Evolutionary conservation across 2,888 invertebrate genomes (phyloP), one percentile per base, ranked within the genome.

Genomic region (Melinaea marsaeus): DNA sequence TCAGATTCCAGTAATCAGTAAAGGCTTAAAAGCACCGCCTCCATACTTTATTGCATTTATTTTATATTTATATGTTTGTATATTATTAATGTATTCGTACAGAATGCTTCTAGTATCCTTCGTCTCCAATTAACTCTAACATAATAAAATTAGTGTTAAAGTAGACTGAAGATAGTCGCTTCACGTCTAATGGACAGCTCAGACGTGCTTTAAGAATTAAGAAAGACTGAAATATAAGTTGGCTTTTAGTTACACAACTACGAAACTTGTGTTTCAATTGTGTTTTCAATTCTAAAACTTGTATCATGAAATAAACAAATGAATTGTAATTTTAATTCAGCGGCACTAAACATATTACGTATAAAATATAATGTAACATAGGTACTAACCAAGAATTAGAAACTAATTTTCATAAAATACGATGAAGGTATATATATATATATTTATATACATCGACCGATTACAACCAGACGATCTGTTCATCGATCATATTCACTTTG

Each of bases 401-500:
- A 32, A 11, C n/a, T 7, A 32, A 51, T 51, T 51, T 51, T 22
- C 6, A 4, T 51, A 7, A 32, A 51, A 32, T 32, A 51, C n/a
- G 51, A 51, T 22, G 22, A 32, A 4, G 51, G 22, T 22, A 51
- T 9, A 51, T 9, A 51, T 9, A 51, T 9, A 7, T 32, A 51
- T 51, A 48, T 51, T 51, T 51, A 78, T 78, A 77, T 73, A 72
- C 74, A 67, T 66, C 63, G 65, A 11, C 66, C 65, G 68, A 60
- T 32, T 5, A 51, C 60, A 65, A 64, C 67, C 69, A 72, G 65
- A 64, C 68, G 72, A 63, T 64, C 60, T 60, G 72, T 69, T 75
- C 79, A 85, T 85, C 79, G 75, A 84, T 85, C 85, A 84, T 85
- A 80, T 79, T 84, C 82, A 78, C 75, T 80, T 78, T 84, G 85